Evolutionary conservation across 2,797 vertebrate genomes (phyloP).

Genomic region (Macroramphosus scolopax): DNA sequence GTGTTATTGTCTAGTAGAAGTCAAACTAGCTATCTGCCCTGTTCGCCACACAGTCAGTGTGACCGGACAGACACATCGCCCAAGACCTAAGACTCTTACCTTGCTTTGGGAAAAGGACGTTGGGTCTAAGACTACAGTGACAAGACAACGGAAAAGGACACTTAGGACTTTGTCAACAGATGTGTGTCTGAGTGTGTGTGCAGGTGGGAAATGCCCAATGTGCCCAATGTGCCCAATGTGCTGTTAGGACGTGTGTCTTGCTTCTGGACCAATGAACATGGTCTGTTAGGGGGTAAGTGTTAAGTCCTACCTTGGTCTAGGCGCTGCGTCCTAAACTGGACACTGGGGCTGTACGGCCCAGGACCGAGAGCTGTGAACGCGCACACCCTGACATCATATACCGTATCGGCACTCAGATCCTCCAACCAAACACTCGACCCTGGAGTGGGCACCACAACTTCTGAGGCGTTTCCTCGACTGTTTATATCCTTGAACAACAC

Average conservation of each 20-base stretch:
- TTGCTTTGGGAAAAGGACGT: slow-evolving; percentile 65
- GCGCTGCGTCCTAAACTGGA: slow-evolving; percentile 95
- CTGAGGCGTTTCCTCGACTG: slow-evolving; percentile 85
- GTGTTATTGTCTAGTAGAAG: slow-evolving; percentile 32
- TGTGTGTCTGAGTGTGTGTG: slow-evolving; percentile 28
- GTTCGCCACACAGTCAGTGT: slow-evolving; percentile 33
- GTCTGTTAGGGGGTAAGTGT: slow-evolving; percentile 28
- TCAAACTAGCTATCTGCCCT: slow-evolving; percentile 47
- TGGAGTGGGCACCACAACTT: slow-evolving; percentile 82
- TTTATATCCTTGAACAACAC: slow-evolving; percentile 91
- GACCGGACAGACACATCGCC: slow-evolving; percentile 39
- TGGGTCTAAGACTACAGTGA: slow-evolving; percentile 71
- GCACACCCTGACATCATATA: slow-evolving; percentile 96
- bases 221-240: slow-evolving; percentile 18
- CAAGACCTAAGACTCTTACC: slow-evolving; percentile 68
- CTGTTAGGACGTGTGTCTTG: slow-evolving; percentile 27
- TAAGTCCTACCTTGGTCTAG: slow-evolving; percentile 94
- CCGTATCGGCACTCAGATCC: slow-evolving; percentile 91
- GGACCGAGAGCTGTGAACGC: slow-evolving; percentile 91
- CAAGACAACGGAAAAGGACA: slow-evolving; percentile 74
- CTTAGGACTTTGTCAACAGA: slow-evolving; percentile 61
- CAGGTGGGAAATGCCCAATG: slow-evolving; percentile 21
- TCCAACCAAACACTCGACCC: slow-evolving; percentile 85
- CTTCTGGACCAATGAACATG: slow-evolving; percentile 43
- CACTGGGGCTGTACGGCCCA: slow-evolving; percentile 93